Percentiles rank a stretch among this genome's conserved stretches.
Conservation (phyloP, 1,140 invertebrate genomes). For the silkworm (Bombyx mori) region DNA sequence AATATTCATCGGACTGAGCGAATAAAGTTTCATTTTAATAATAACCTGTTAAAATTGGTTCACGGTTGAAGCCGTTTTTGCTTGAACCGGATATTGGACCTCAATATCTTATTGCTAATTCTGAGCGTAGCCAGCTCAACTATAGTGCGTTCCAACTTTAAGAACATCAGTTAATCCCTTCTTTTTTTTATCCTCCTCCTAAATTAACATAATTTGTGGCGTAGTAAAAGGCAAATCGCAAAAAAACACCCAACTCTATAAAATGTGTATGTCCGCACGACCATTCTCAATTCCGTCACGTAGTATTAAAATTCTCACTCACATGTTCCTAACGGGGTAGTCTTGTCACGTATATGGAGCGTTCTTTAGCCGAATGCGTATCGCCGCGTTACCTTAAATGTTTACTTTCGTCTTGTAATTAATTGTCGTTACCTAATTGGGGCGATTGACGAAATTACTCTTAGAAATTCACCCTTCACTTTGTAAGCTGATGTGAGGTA, state of each 20-base stretch:
- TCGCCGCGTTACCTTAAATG: constrained; percentile 34
- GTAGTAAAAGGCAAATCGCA: neutral
- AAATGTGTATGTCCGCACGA: neutral
- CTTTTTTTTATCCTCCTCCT: no score
- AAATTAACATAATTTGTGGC: constrained; percentile 2
- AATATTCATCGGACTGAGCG: no score
- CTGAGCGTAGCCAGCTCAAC: no score
- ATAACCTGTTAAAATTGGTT: no score
- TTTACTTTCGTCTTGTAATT: constrained; percentile 44
- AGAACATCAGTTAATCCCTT: no score
- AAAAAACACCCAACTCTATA: no score
- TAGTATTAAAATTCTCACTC: constrained; percentile 26
- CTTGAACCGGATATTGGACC: no score
- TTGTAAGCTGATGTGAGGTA: neutral
- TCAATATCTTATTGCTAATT: no score
- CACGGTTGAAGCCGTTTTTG: no score
- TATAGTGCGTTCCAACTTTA: no score
- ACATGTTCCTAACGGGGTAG: constrained; percentile 15
- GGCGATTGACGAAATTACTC: constrained; percentile 2
- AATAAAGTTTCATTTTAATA: no score
- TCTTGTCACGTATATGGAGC: constrained; percentile 38
- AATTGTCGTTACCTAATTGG: constrained; percentile 22
- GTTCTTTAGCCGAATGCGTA: constrained; percentile 26
- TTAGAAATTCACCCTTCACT: constrained; percentile 1
- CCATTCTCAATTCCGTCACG: constrained; percentile 23